Base-by-base conservation (phyloP, 2,888 invertebrate genomes). In the Caenorhabditis sulstoni region DNA sequence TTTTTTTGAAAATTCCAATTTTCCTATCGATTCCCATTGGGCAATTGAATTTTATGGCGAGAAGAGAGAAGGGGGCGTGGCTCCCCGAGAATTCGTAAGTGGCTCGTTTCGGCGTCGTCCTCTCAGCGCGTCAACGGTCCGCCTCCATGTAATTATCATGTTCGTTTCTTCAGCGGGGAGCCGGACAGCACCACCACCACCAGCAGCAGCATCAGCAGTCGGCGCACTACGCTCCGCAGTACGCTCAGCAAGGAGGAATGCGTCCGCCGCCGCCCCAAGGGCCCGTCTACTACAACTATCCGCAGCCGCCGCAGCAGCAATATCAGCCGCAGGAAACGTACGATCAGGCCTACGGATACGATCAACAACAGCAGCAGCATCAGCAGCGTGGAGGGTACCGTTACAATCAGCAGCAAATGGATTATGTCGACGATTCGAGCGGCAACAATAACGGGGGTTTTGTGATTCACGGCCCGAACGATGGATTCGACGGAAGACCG, bases 401-500 rank as follows among this genome's bases (percentile, higher is more conserved):
- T 3, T 29, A 29, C 29, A 29, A 29, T 7, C 29, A 29, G 29
- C 44, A 37, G 16, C 52, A 16, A 29, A 62, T 47, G 59, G 59
- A 70, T 9, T 53, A 53, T 16, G 52, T 18, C 0, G 78, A 78
- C 9, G 61, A 70, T 9, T 3, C 37, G 1, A 35, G 3, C 14
- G 53, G 45, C 14, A 47, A 47, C 39, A 18, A 23, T 0, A 20
- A 49, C 29, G 29, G 29, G 4, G 29, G 29, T 29, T 78, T 78
- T 29, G 61, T 57, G 37, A 71, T 73, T 23, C 78, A 78, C 7
- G 73, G 73, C 0, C 65, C 65, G 7, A 66, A 78, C 23, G 78
- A 78, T 22, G 62, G 57, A 0, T 78, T 67, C 20, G 78, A 78
- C n/a, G 29, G 67, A n/a, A 53, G 67, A 16, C 55, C 77, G 4